These are phyloP conservation scores for Trachymyrmex cornetzi DNA, from an alignment of 1,140 invertebrate genomes.

Conservation along the genomic window DNA sequence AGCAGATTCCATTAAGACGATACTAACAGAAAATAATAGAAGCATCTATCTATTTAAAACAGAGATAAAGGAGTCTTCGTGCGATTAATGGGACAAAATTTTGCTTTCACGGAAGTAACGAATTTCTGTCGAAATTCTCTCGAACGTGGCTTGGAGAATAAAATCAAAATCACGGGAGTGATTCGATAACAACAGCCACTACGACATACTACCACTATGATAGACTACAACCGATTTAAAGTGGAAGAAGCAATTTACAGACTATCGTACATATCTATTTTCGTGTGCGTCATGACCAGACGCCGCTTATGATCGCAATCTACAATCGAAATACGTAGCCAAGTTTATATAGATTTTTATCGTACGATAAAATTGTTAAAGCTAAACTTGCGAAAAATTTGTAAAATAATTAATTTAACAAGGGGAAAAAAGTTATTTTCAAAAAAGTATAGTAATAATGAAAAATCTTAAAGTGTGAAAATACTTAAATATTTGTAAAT, in stretches of 20 bases:
- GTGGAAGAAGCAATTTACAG: slow-evolving; percentile 75
- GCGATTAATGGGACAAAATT: slow-evolving; percentile 28
- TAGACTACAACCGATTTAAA: slow-evolving; percentile 64
- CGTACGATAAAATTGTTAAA: background rate
- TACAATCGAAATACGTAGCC: slow-evolving; percentile 46
- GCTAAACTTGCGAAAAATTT: background rate
- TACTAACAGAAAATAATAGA: background rate
- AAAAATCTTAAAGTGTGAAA: background rate
- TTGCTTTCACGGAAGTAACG: slow-evolving; percentile 17
- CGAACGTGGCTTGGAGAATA: slow-evolving; percentile 29
- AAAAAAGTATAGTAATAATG: background rate
- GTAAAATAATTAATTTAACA: slow-evolving; percentile 7
- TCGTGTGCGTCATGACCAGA: slow-evolving; percentile 70
- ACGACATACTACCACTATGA: slow-evolving; percentile 21
- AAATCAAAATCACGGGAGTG: slow-evolving; percentile 40
- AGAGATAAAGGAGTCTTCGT: background rate
- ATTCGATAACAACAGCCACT: slow-evolving; percentile 56
- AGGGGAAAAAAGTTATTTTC: background rate
- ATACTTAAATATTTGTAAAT: too few species aligned
- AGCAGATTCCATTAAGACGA: background rate
- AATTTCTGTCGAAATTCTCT: slow-evolving; percentile 12
- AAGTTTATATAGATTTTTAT: background rate
- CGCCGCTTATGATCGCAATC: slow-evolving; percentile 66
- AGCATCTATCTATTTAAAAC: background rate
- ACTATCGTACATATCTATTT: slow-evolving; percentile 69